A percentile compares a stretch with the other conserved stretches of the same genome.
These are phyloP conservation scores for Pissodes strobi DNA, from an alignment of 1,140 invertebrate species.

Conservation along the genomic window DNA sequence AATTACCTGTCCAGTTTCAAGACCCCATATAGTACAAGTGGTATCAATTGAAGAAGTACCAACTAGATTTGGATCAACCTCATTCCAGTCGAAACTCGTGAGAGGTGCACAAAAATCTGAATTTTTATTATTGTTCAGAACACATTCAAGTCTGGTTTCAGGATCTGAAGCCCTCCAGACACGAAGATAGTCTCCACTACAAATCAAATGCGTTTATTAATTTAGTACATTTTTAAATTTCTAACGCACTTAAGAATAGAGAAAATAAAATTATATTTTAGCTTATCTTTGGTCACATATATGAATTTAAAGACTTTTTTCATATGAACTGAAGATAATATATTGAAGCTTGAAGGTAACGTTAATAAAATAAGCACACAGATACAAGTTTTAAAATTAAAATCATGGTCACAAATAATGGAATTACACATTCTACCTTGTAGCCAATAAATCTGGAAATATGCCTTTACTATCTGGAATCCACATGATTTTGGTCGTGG, in stretches of 20 bases:
- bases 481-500: slow-evolving; percentile 99
- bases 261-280: too few species aligned
- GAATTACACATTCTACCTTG: slow-evolving; percentile 56
- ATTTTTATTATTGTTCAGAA: slow-evolving; percentile 99
- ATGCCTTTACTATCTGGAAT: slow-evolving; percentile 97
- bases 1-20: slow-evolving; percentile 88
- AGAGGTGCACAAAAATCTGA: slow-evolving; percentile 99
- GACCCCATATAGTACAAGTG: slow-evolving; percentile 99
- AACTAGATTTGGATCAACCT: slow-evolving; percentile 97
- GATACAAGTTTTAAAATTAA: slow-evolving; percentile 8
- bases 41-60: slow-evolving; percentile 99
- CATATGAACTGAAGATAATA: too few species aligned
- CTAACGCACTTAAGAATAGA: too few species aligned
- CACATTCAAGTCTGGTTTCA: slow-evolving; percentile 92
- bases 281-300: too few species aligned
- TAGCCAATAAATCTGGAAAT: slow-evolving; percentile 87
- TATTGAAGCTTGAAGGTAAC: too few species aligned
- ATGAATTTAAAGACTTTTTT: too few species aligned
- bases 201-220: too few species aligned
- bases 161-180: slow-evolving; percentile 95
- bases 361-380: too few species aligned
- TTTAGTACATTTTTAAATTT: too few species aligned
- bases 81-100: slow-evolving; percentile 99
- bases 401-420: slow-evolving; percentile 3
- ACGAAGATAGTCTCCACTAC: slow-evolving; percentile 92